Percentiles rank a stretch among this genome's conserved stretches.
Evolutionary conservation across 1,140 invertebrate genomes (phyloP).

Genomic region (Galleria mellonella): DNA sequence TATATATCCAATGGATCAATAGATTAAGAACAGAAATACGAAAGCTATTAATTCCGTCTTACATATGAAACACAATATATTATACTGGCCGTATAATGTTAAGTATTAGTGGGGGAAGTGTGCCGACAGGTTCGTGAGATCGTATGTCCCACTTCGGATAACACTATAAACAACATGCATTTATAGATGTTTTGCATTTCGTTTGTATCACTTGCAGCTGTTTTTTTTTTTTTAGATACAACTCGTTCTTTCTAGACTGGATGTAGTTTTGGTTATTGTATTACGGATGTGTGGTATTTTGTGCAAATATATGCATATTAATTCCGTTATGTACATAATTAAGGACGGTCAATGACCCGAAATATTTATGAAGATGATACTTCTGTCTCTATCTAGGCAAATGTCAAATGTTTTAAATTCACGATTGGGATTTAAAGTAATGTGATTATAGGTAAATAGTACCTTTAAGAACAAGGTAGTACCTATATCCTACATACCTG

Average conservation of each 20-base stretch:
- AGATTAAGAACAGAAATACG: too few relatives aligned
- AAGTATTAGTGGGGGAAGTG: slow-evolving; percentile 20
- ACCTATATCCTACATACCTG: too few relatives aligned
- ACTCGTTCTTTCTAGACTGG: not conserved
- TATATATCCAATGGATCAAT: too few relatives aligned
- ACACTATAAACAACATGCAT: too few relatives aligned
- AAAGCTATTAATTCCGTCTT: too few relatives aligned
- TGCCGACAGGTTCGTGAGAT: slow-evolving; percentile 29
- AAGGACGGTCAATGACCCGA: not conserved
- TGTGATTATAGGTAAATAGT: too few relatives aligned
- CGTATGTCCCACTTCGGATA: slow-evolving; percentile 22
- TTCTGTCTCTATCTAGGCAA: too few relatives aligned
- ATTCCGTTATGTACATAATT: not conserved
- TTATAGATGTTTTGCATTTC: slow-evolving; percentile 7
- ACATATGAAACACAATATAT: slow-evolving; percentile 3
- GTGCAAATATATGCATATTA: slow-evolving; percentile 4
- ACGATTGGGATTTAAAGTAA: too few relatives aligned
- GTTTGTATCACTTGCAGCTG: not conserved
- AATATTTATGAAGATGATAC: not conserved
- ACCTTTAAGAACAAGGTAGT: too few relatives aligned
- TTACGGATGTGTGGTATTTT: not conserved
- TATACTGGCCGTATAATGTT: slow-evolving; percentile 18
- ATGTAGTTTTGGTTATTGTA: not conserved
- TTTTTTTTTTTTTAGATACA: not conserved
- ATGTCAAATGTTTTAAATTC: too few relatives aligned